Conservation (phyloP, 2,113 vertebrate genomes). For the Anguilla rostrata region DNA sequence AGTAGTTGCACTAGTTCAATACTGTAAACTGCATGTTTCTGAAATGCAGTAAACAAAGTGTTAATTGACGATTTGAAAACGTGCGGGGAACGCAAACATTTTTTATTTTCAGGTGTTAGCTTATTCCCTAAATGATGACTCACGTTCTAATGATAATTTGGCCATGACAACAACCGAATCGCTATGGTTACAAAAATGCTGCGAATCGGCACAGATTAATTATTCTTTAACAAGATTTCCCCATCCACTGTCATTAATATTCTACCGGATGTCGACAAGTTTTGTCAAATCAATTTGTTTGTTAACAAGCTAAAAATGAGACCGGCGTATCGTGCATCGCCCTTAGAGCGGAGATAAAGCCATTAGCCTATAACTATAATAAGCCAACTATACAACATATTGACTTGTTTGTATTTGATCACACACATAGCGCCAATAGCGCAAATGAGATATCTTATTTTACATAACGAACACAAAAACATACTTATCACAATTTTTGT, state of each 20-base stretch:
- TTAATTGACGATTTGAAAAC: not conserved
- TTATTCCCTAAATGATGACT: not conserved
- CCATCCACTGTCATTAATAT: not conserved
- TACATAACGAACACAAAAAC: too few relatives aligned
- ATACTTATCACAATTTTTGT: not conserved
- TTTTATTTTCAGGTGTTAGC: not conserved
- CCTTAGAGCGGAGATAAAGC: not conserved
- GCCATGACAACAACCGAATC: not conserved
- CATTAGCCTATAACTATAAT: too few relatives aligned
- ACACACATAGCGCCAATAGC: too few relatives aligned
- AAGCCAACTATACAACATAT: too few relatives aligned
- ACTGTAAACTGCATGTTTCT: not conserved
- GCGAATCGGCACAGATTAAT: not conserved
- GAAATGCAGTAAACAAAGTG: not conserved
- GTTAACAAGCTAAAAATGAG: not conserved
- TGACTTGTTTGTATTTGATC: too few relatives aligned
- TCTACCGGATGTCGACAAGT: not conserved
- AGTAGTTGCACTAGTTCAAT: slow-evolving; percentile 24
- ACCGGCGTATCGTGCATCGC: not conserved
- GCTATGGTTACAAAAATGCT: not conserved
- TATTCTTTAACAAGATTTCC: not conserved
- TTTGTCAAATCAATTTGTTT: not conserved
- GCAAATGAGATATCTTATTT: not conserved
- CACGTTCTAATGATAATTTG: not conserved
- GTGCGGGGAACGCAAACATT: not conserved